A percentile compares a stretch with the other conserved stretches of the same genome.
Conservation (phyloP, 1,140 invertebrate species). For the Trachymyrmex cornetzi region DNA sequence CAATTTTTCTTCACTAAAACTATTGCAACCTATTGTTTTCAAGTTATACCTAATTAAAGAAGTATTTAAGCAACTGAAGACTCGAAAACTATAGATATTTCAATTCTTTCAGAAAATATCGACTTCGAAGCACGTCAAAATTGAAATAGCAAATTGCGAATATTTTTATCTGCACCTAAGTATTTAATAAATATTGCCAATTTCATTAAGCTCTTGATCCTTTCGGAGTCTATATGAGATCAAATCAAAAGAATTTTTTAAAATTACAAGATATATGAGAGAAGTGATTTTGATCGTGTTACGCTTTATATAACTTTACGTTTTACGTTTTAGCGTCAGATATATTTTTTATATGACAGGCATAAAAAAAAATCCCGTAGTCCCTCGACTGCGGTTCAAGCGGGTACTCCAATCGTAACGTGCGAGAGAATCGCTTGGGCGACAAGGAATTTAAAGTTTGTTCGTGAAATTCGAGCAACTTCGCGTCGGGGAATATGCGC, state of each 20-base stretch:
- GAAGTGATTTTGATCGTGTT: slow-evolving; percentile 1
- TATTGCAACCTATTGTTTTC: not conserved
- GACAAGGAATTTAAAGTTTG: slow-evolving; percentile 1
- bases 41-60: not conserved
- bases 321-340: slow-evolving; percentile 7
- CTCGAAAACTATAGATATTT: too few relatives aligned
- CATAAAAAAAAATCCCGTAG: not conserved
- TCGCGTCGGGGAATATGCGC: slow-evolving; percentile 18
- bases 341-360: not conserved
- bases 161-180: not conserved
- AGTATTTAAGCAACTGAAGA: too few relatives aligned
- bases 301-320: not conserved
- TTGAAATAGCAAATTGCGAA: too few relatives aligned
- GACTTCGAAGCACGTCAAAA: too few relatives aligned
- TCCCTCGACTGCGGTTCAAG: not conserved
- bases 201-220: not conserved
- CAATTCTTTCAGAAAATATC: too few relatives aligned
- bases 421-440: not conserved
- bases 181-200: not conserved
- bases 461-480: slow-evolving; percentile 38
- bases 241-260: not conserved
- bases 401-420: not conserved
- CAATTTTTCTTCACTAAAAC: not conserved
- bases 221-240: not conserved
- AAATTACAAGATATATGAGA: not conserved